Conservation (phyloP, 2,113 vertebrate genomes). For the Hiodon tergisus region DNA sequence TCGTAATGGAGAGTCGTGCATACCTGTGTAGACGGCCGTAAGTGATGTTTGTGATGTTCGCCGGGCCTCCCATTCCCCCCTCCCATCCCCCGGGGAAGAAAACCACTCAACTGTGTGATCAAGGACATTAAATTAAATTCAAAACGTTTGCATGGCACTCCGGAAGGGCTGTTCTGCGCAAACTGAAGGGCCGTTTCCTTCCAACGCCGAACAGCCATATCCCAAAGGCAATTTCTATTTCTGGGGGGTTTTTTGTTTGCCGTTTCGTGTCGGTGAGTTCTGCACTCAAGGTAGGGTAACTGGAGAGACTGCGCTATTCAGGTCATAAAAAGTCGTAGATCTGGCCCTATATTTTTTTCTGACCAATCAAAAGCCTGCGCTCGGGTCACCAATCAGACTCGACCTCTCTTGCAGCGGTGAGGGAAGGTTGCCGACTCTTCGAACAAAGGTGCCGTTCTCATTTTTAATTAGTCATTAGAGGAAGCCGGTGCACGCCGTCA, state of each 20-base stretch:
- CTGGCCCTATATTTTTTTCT: neutral
- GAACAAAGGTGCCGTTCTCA: neutral
- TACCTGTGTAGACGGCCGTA: no score
- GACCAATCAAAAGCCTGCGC: neutral
- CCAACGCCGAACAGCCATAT: neutral
- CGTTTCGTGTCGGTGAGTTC: no score
- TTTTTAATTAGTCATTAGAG: conserved; percentile 22
- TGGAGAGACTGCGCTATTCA: no score
- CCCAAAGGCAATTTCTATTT: no score
- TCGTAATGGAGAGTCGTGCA: neutral
- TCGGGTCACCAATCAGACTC: neutral
- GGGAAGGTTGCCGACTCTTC: neutral
- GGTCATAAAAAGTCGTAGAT: no score
- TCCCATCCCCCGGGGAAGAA: neutral
- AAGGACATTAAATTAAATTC: conserved; percentile 12
- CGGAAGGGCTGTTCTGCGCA: neutral
- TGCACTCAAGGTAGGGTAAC: no score
- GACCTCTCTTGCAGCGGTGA: neutral
- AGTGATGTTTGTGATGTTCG: no score
- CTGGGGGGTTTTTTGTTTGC: no score
- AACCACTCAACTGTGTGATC: conserved; percentile 3
- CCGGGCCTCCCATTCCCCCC: neutral
- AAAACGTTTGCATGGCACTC: conserved; percentile 11
- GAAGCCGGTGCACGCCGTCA: neutral
- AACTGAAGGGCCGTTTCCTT: neutral